Evolutionary conservation across 2,888 invertebrate species (phyloP).

Genomic region (Tachina grossa): DNA sequence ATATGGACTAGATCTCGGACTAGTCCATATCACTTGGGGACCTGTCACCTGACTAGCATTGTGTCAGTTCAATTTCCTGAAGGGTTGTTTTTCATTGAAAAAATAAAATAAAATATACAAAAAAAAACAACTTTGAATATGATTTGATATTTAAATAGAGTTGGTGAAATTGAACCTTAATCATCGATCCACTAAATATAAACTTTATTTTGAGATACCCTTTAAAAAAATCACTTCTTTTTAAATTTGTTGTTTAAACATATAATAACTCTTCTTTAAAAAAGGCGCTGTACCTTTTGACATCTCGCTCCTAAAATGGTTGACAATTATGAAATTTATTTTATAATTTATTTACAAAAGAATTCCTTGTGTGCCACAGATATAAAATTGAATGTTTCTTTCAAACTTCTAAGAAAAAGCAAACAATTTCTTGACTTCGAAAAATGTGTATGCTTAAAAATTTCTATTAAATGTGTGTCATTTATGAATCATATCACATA

Average conservation of each 20-base stretch:
- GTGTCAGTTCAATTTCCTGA: no score
- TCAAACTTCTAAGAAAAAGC: neutral
- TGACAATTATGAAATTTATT: neutral
- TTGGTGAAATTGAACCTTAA: no score
- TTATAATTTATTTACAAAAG: constrained; percentile 8
- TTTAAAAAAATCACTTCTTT: neutral
- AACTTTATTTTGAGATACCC: no score
- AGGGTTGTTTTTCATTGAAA: no score
- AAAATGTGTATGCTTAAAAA: neutral
- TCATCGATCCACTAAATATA: no score
- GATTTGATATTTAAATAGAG: no score
- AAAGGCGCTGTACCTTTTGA: neutral
- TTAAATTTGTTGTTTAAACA: constrained; percentile 1
- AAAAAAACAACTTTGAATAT: no score
- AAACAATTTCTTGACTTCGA: constrained; percentile 6
- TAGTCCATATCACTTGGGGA: no score
- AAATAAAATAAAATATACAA: no score
- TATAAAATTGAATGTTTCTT: neutral
- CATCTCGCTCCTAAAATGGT: constrained; percentile 46
- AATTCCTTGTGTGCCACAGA: neutral
- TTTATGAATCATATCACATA: constrained; percentile 14
- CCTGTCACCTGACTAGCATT: no score
- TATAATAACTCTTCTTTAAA: neutral
- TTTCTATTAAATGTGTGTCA: constrained; percentile 32
- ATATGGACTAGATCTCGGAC: no score